Percentiles rank a stretch among this genome's conserved stretches.
Evolutionary conservation across 1,140 invertebrate species (phyloP).

Genomic region (Drosophila paulistorum): DNA sequence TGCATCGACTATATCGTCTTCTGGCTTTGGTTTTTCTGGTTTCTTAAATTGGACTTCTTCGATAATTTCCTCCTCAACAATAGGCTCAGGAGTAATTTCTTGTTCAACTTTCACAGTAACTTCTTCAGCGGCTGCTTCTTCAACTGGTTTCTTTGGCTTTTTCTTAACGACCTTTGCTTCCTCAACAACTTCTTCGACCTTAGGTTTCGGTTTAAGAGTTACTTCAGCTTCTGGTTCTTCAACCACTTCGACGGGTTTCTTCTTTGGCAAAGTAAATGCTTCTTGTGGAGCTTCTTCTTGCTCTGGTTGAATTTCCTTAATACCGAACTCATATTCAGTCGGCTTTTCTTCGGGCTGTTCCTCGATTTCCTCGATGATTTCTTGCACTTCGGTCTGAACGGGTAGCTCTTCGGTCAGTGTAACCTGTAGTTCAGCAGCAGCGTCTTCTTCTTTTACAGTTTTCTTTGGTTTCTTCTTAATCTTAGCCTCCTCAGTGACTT

Average conservation of each 20-base stretch:
- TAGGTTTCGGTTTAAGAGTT: constrained; percentile 60
- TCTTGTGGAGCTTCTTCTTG: constrained; percentile 43
- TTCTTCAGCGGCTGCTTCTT: constrained; percentile 63
- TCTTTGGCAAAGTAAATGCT: constrained; percentile 57
- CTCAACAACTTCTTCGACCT: constrained; percentile 72
- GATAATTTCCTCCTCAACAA: constrained; percentile 65
- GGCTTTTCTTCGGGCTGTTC: constrained; percentile 46
- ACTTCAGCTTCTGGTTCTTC: constrained; percentile 72
- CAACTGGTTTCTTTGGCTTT: constrained; percentile 64
- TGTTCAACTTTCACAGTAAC: constrained; percentile 71
- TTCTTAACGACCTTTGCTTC: constrained; percentile 71
- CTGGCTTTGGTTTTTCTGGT: constrained; percentile 42
- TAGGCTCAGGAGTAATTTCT: constrained; percentile 60
- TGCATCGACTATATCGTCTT: constrained; percentile 54
- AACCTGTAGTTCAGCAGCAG: constrained; percentile 63
- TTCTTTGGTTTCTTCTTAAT: constrained; percentile 71
- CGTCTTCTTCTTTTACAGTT: constrained; percentile 53
- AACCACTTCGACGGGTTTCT: constrained; percentile 43
- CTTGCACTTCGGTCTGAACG: constrained; percentile 50
- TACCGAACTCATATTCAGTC: constrained; percentile 50
- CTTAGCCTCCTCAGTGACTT: constrained; percentile 76
- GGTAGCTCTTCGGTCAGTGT: constrained; percentile 54
- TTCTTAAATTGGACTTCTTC: constrained; percentile 68
- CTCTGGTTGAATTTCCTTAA: constrained; percentile 52
- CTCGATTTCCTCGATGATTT: constrained; percentile 65